Evolutionary conservation across 1,140 invertebrate genomes (phyloP), one percentile per base, ranked within the genome.

Genomic region (Polypedilum vanderplanki): DNA sequence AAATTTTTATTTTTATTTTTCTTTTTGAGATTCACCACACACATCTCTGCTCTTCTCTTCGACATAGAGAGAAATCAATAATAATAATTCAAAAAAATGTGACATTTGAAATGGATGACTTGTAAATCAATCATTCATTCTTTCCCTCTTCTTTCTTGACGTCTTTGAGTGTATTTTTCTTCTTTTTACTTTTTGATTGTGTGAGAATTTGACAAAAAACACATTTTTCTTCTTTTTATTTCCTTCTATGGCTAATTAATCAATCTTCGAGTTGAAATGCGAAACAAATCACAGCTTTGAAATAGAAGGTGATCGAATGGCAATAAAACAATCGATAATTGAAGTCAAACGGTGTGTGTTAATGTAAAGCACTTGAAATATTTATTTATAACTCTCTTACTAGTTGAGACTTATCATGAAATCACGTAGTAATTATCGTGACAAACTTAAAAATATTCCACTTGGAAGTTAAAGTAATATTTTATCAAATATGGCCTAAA

Each of bases 81-180:
- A 57, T 57, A 57, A 57, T 57, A 57, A 57, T 57, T 57, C 46
- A 57, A 57, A 33, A 33, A 33, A 57, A 57, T 46, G 12, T 57
- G 46, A 57, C 46, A 57, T 57, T 57, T 57, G 46, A 57, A 57
- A 57, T 57, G 46, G 46, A 57, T 57, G 46, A 57, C 46, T 57
- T 57, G 46, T 57, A 57, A 57, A 57, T 57, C 46, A 57, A 57
- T 57, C 46, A 57, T 57, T 57, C 46, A 57, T 57, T 57, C 12
- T 57, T 57, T 57, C 12, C 46, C n/a, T 57, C 10, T 57, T 57
- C 46, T 57, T 46, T 46, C 15, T 46, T 33, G 24, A 33, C 24
- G 24, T 33, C 24, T 33, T 46, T 57, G 12, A n/a, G 12, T n/a
- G 46, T n/a, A n/a, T 57, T 57, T 57, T 12, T n/a, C 12, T 12